A percentile compares a stretch with the other conserved stretches of the same genome.
These are phyloP conservation scores for Micrasema longulum DNA, from an alignment of 1,140 invertebrate species.

Conservation along the genomic window DNA sequence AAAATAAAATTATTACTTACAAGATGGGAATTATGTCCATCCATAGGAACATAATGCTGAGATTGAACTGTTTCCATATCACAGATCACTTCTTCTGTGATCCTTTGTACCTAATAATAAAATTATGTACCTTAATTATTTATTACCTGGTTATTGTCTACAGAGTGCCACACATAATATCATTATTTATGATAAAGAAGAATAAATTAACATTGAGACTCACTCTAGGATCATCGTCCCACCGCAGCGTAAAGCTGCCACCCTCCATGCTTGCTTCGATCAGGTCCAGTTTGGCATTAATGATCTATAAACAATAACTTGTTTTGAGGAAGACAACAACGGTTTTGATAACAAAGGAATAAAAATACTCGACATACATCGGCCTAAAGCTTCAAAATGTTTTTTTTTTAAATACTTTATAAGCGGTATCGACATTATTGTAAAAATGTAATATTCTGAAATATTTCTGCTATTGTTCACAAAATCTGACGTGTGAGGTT, in stretches of 20 bases:
- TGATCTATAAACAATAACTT: conserved; percentile 27
- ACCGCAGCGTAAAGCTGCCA: conserved; percentile 63
- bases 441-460: neutral
- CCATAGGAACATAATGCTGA: conserved; percentile 58
- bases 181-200: too few species aligned
- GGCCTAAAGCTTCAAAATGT: neutral
- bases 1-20: too few species aligned
- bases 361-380: too few species aligned
- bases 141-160: neutral
- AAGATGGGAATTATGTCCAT: conserved; percentile 52
- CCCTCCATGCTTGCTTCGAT: conserved; percentile 56
- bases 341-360: conserved; percentile 6
- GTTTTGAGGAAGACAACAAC: neutral
- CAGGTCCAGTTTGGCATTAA: conserved; percentile 40
- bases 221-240: conserved; percentile 63
- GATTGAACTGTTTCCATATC: conserved; percentile 67
- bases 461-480: conserved; percentile 51
- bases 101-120: conserved; percentile 65
- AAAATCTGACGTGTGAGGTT: conserved; percentile 64
- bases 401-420: too few species aligned
- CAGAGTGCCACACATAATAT: too few species aligned
- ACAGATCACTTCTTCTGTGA: conserved; percentile 75
- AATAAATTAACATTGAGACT: conserved; percentile 54
- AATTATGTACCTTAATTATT: neutral
- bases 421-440: neutral